Base-by-base conservation (phyloP, 2,797 vertebrate genomes). In the Poeciliopsis paucimaculata region DNA sequence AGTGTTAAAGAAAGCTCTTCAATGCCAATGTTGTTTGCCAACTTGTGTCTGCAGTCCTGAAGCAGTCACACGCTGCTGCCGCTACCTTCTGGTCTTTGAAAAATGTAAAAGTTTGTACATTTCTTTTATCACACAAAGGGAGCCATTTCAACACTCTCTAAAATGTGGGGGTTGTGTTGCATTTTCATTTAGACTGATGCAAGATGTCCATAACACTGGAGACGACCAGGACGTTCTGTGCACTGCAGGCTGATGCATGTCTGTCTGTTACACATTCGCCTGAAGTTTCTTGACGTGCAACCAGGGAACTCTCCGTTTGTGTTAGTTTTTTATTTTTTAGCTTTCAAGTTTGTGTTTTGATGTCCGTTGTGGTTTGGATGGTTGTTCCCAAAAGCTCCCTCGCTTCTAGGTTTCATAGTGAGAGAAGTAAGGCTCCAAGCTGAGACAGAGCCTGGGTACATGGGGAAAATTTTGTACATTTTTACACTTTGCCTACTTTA, bases 21-120 rank as follows among this genome's bases (percentile, higher is more conserved):
- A 72, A 89, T 77, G 72, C 72, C n/a, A 31, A 43, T 18, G n/a
- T 49, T 77, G 34, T 82, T 75, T 81, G 74, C 45, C 43, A 81
- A 41, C 9, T 68, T 46, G 12, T 64, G 39, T 77, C 36, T 82
- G 11, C 41, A 28, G 31, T 72, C 49, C 60, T 57, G 47, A 3
- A 70, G 49, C 18, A 18, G 53, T 26, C 36, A 12, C 15, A 13
- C 72, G 80, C 66, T 75, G 18, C 5, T 46, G 18, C 39, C 46
- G 28, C 45, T 43, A 15, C 6, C 23, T 49, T 78, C 7, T 12
- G 13, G 57, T 72, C 31, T 26, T 5, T 3, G 73, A 39, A 5
- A 31, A 47, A 26, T 74, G 12, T 75, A 2, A 6, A 16, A 12
- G 11, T 62, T 49, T 28, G 12, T 45, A 4, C 31, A 72, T 34